Base-by-base conservation (phyloP, 2,888 invertebrate species). In the Phania funesta region DNA sequence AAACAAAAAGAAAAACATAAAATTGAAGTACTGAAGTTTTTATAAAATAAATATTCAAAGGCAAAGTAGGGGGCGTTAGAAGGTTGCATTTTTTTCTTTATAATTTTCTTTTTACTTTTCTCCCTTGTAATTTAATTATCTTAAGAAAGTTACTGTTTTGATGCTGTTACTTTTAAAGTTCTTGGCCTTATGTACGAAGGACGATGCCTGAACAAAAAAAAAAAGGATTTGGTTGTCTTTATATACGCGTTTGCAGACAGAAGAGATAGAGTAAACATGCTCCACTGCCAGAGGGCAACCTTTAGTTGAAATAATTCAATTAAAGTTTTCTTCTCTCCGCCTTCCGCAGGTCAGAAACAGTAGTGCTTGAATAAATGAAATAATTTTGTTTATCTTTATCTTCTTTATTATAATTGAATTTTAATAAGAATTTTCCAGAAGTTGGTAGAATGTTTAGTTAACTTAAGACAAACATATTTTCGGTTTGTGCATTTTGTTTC, bases 41-140 rank as follows among this genome's bases (percentile, higher is more conserved):
- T 46, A 26, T 32, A 46, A 62, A 73, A 73, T 62, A 41, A 54
- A 62, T 64, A 35, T 54, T 64, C 32, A 44, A 44, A 18, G 16
- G 22, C 22, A 56, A 58, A n/a, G 8, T 38, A 26, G 46, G 16
- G 38, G 54, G 44, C 35, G 41, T 41, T 41, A 22, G 41, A 73
- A 79, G 58, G 56, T 58, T 65, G 24, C 41, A 71, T 50, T 50
- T 48, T 41, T 58, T 44, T 22, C 13, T 26, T 20, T 24, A 8
- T 9, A 35, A 20, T 44, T 71, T 60, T 50, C n/a, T n/a, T n/a
- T n/a, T n/a, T n/a, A n/a, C 41, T 16, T 50, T 50, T 18, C 38
- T 58, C 54, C 13, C 3, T 73, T 65, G 22, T 67, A 58, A 71
- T 78, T 78, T 64, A 78, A 78, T 78, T 71, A 78, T 78, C 24